A percentile compares a stretch with the other conserved stretches of the same genome.
phyloP scores from a whole-genome alignment of 2,888 invertebrate genomes.

The Rotaria macrura region DNA sequence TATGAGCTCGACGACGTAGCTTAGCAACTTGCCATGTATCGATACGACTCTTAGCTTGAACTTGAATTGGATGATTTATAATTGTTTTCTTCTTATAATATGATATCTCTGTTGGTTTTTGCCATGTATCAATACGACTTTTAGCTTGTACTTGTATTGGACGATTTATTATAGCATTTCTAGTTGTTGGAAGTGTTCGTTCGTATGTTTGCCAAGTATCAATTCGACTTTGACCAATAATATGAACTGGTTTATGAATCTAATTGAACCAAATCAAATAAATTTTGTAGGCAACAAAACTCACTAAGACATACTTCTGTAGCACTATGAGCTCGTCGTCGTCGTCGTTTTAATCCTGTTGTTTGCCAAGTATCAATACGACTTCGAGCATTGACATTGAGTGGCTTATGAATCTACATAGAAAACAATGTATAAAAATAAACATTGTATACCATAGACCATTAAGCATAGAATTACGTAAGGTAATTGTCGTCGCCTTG shows the following conservation, averaged over 20 bases:
- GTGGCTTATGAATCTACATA: not conserved
- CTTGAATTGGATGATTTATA: no score
- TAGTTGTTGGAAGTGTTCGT: no score
- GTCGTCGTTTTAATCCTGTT: no score
- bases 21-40: not conserved
- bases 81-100: no score
- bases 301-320: not conserved
- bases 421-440: not conserved
- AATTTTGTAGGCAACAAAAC: not conserved
- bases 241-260: not conserved
- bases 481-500: not conserved
- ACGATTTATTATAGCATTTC: not conserved
- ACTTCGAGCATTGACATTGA: not conserved
- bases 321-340: not conserved
- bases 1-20: no score
- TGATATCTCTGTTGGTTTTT: no score
- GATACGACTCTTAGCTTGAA: no score
- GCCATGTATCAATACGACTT: not conserved
- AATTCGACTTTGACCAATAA: not conserved
- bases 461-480: not conserved
- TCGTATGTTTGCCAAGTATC: not conserved
- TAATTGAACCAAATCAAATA: not conserved
- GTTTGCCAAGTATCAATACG: not conserved
- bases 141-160: not conserved
- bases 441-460: no score